Percentiles rank a stretch among this genome's conserved stretches.
phyloP scores from a whole-genome alignment of 2,113 vertebrate genomes.

The Otis tarda region DNA sequence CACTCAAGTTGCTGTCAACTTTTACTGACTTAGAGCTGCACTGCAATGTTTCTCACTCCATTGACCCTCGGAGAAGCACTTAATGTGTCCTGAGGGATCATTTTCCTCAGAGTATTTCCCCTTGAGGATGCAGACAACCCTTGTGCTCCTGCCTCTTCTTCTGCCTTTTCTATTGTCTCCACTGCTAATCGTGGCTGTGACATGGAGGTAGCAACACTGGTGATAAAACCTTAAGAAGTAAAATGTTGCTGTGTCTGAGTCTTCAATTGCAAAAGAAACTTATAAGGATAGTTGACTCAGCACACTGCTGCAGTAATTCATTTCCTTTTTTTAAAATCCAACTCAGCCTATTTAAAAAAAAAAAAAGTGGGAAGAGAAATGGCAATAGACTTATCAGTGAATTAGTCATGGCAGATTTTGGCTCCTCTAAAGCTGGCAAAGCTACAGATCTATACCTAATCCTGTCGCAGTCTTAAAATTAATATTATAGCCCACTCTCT shows the following conservation, averaged over 20 bases:
- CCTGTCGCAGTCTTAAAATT: neutral
- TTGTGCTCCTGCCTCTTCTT: neutral
- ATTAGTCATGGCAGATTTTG: slow-evolving; percentile 23
- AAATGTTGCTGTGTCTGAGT: neutral
- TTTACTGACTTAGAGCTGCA: neutral
- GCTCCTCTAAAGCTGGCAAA: neutral
- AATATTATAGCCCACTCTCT: neutral
- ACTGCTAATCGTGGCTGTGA: neutral
- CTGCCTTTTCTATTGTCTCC: neutral
- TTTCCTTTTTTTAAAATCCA: neutral
- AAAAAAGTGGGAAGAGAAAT: neutral
- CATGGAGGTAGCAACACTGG: neutral
- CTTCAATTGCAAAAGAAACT: neutral
- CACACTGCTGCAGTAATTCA: neutral
- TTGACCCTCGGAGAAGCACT: neutral
- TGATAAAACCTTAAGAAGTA: neutral
- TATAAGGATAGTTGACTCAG: neutral
- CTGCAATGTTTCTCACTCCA: neutral
- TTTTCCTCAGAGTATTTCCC: neutral
- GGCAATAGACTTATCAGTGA: neutral
- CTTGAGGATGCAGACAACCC: neutral
- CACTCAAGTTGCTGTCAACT: neutral
- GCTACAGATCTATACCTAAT: neutral
- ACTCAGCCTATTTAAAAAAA: neutral
- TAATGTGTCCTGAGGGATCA: neutral